Percentiles rank a stretch among this genome's conserved stretches.
phyloP scores from a whole-genome alignment of 2,888 invertebrate genomes.

The Actias luna region DNA sequence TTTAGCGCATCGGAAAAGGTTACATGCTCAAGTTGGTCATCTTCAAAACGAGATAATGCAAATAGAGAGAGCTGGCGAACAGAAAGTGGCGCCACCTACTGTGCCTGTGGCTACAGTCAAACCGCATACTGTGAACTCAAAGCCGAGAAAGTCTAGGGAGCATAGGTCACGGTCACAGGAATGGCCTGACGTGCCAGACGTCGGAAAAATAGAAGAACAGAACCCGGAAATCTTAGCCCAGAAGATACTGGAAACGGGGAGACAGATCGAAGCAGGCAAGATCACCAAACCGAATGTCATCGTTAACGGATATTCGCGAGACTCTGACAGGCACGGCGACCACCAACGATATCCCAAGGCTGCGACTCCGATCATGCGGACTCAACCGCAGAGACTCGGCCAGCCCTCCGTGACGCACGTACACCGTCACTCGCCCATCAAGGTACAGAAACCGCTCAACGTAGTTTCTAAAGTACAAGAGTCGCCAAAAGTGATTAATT shows the following conservation, averaged over 20 bases:
- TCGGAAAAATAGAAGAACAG: slow-evolving; percentile 95
- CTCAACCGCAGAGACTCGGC: slow-evolving; percentile 43
- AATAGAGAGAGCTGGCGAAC: slow-evolving; percentile 87
- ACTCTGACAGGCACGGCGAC: slow-evolving; percentile 52
- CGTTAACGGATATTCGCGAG: slow-evolving; percentile 66
- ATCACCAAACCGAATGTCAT: slow-evolving; percentile 70
- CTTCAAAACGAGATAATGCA: slow-evolving; percentile 89
- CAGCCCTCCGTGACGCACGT: slow-evolving; percentile 39
- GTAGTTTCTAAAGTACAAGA: slow-evolving; percentile 84
- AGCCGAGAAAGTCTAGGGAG: slow-evolving; percentile 83
- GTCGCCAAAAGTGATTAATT: slow-evolving; percentile 89
- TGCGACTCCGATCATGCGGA: slow-evolving; percentile 44
- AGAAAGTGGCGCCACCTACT: slow-evolving; percentile 61
- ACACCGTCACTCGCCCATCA: slow-evolving; percentile 58
- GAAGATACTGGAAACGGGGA: slow-evolving; percentile 93
- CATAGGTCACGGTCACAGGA: slow-evolving; percentile 92
- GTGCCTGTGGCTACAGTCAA: slow-evolving; percentile 72
- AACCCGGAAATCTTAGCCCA: slow-evolving; percentile 94
- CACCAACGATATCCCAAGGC: slow-evolving; percentile 40
- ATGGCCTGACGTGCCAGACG: slow-evolving; percentile 95
- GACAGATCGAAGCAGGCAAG: slow-evolving; percentile 94
- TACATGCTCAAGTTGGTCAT: slow-evolving; percentile 89
- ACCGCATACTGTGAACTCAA: slow-evolving; percentile 65
- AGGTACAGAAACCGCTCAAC: slow-evolving; percentile 69
- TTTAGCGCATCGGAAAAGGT: slow-evolving; percentile 90